Evolutionary conservation across 1,140 invertebrate species (phyloP).

Genomic region (Caenorhabditis briggsae): DNA sequence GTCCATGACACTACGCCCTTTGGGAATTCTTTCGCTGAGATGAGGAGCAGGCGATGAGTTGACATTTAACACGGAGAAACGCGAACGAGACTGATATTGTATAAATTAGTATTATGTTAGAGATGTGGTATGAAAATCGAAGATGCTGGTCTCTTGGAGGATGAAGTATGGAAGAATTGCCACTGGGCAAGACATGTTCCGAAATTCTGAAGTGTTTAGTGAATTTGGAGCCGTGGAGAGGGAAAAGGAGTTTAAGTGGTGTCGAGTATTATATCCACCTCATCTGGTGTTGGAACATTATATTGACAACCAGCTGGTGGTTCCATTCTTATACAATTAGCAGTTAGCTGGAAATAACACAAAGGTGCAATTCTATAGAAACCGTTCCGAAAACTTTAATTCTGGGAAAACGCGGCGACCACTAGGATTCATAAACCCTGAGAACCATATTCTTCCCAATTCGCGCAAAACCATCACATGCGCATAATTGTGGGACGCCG

Average conservation of each 20-base stretch:
- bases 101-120: slow-evolving; percentile 22
- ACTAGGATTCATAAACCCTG: no score
- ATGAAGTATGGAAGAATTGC: slow-evolving; percentile 38
- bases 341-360: no score
- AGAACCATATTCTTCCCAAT: no score
- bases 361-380: no score
- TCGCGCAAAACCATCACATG: no score
- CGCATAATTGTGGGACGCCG: no score
- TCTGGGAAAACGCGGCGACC: no score
- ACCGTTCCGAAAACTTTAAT: no score
- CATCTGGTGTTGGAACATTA: slow-evolving; percentile 12
- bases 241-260: neutral
- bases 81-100: slow-evolving; percentile 5
- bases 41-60: neutral
- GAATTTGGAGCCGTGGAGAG: neutral
- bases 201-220: slow-evolving; percentile 53
- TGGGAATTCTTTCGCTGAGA: slow-evolving; percentile 5
- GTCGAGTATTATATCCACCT: slow-evolving; percentile 28
- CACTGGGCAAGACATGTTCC: slow-evolving; percentile 40
- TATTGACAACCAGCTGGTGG: neutral
- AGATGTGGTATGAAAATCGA: neutral
- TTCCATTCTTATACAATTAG: neutral
- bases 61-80: slow-evolving; percentile 32
- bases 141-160: neutral
- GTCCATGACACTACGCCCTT: neutral